Evolutionary conservation across 2,888 invertebrate species (phyloP).

Genomic region (Hedychridium roseum): DNA sequence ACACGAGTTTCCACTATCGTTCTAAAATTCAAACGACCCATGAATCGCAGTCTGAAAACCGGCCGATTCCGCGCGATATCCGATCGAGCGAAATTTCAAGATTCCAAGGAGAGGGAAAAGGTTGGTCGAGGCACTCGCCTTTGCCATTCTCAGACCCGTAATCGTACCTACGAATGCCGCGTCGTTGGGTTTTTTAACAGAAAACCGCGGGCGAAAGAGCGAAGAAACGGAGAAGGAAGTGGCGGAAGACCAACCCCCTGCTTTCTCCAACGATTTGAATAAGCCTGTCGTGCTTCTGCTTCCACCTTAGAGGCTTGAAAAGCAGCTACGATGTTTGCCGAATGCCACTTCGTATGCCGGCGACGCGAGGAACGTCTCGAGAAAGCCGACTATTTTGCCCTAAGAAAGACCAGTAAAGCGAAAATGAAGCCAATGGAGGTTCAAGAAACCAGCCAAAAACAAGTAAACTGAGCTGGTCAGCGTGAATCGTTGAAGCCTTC

Average conservation of each 20-base stretch:
- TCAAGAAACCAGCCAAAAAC: too few relatives aligned
- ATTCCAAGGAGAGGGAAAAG: conserved; percentile 11
- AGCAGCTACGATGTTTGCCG: conserved; percentile 49
- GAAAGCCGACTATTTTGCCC: conserved; percentile 34
- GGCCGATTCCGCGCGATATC: not conserved
- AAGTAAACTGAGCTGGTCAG: too few relatives aligned
- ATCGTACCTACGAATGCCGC: too few relatives aligned
- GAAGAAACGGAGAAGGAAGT: not conserved
- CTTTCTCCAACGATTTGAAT: conserved; percentile 45
- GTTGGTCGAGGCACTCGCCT: too few relatives aligned
- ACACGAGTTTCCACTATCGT: conserved; percentile 49
- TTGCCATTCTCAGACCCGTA: too few relatives aligned
- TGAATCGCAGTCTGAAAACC: not conserved
- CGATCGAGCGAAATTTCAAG: not conserved
- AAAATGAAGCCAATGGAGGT: not conserved
- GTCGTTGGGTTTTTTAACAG: not conserved
- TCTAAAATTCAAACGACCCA: conserved; percentile 48
- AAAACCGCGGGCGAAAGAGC: conserved; percentile 1
- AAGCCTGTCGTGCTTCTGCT: conserved; percentile 43
- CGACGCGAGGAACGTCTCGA: conserved; percentile 42
- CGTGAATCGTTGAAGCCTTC: not conserved
- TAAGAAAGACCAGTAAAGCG: conserved; percentile 9
- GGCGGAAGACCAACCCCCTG: conserved; percentile 9
- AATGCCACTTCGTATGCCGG: conserved; percentile 54
- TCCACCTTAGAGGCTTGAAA: conserved; percentile 38